Evolutionary conservation across 2,113 vertebrate species (phyloP), one percentile per base, ranked within the genome.

Genomic region (Cromileptes altivelis): DNA sequence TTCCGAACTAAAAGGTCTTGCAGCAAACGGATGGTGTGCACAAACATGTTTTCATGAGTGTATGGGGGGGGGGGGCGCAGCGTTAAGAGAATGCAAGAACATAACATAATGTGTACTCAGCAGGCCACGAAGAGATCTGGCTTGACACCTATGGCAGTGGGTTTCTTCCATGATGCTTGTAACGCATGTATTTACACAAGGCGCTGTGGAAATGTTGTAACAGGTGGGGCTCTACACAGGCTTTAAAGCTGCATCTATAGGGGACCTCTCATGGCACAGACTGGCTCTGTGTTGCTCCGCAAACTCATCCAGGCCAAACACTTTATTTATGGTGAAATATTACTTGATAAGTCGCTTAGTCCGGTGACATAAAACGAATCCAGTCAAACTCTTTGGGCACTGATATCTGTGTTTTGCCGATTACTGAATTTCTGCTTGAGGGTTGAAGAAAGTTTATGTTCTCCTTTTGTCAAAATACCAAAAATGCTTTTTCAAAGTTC

Each of bases 41-140:
- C 63, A 81, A 77, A 82, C 45, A 76, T 21, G 50, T 79, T 62
- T 76, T 65, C 58, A 42, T 58, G 64, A 72, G 67, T 21, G 57
- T n/a, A 45, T 69, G 55, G 45, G 17, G 4, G n/a, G 11, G 1
- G 25, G 3, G 3, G 27, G 40, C n/a, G n/a, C n/a, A n/a, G n/a
- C n/a, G 52, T 63, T 25, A 33, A 10, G 13, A 70, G 25, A 3
- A 30, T 18, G 10, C 23, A 23, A 65, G 25, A 47, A 17, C 17
- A 33, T n/a, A 74, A 72, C 47, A 78, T 49, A 37, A 65, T 72
- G 69, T 78, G 75, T 63, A 85, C 67, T 81, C 84, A 75, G 65
- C 55, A 62, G 75, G 60, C 65, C 78, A 78, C 12, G 12, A 78
- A 50, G 25, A 62, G 5, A 74, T 80, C 60, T 23, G 71, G 47